Conservation (phyloP, 1,140 invertebrate genomes). For the Listronotus oregonensis region DNA sequence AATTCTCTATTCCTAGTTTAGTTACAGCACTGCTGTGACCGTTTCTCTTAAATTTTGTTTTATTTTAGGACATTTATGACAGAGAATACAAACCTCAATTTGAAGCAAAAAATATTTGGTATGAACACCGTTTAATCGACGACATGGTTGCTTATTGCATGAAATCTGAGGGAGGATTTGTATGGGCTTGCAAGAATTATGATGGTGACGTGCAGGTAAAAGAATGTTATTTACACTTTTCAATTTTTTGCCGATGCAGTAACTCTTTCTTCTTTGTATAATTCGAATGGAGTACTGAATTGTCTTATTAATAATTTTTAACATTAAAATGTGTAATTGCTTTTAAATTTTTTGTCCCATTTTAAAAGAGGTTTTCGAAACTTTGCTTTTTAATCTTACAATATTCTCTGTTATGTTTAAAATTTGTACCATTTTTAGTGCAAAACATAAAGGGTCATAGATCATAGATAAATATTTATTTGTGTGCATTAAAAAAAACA, state of each 20-base stretch:
- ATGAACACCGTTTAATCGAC: conserved; percentile 97
- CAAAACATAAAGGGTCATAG: no score
- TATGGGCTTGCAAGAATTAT: conserved; percentile 99
- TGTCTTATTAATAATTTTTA: no score
- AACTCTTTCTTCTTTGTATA: no score
- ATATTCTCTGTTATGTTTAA: no score
- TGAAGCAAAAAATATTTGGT: conserved; percentile 90
- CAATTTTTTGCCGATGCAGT: neutral
- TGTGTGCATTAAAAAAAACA: no score
- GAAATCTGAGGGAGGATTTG: conserved; percentile 98
- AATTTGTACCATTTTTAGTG: no score
- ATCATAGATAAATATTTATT: no score
- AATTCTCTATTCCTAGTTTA: neutral
- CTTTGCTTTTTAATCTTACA: no score
- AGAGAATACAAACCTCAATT: conserved; percentile 84
- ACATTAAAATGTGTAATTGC: no score
- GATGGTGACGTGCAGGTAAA: conserved; percentile 93
- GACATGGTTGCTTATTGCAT: conserved; percentile 99
- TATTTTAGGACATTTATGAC: conserved; percentile 82
- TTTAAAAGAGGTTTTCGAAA: no score
- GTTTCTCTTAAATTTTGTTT: neutral
- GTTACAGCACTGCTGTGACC: neutral
- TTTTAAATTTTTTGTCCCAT: no score
- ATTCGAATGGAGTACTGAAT: no score
- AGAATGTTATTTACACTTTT: neutral